Evolutionary conservation across 2,888 invertebrate species (phyloP), one percentile per base, ranked within the genome.

Genomic region (Rotaria sp.): DNA sequence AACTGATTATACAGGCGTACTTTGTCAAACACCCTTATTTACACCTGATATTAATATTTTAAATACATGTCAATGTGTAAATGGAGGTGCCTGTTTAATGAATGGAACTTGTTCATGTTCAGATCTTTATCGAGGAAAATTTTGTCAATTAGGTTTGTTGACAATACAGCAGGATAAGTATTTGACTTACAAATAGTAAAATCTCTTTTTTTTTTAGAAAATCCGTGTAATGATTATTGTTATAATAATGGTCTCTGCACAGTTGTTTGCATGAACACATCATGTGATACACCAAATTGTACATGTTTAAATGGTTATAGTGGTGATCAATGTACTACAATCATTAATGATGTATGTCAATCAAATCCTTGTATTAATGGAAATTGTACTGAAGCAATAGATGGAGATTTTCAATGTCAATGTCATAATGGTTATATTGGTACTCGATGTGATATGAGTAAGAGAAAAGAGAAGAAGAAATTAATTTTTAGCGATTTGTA

Each of bases 291-390:
- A 26, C 75, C 75, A 2, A 75, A 75, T 13, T 75, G 75, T 75
- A 75, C 45, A 41, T 75, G 75, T 45, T 21, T 75, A 75, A n/a
- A 24, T 41, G 41, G 75, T 45, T 75, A n/a, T 30, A 26, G 11
- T 75, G 75, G 26, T 41, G 13, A 38, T 26, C 75, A 41, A 26
- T 75, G 75, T 41, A 5, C 10, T 30, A 67, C 30, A 15, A 13
- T 30, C 35, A 67, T 5, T 15, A 30, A 0, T 18, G 15, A 67
- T n/a, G 15, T 5, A 5, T 75, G 80, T 80, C 41, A 41, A 45
- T n/a, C 45, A 45, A 80, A 80, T 80, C 80, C 80, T 45, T 80
- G 80, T 45, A 10, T 35, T 4, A 80, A 80, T 80, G 80, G 80
- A 41, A 26, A 45, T 41, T 80, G 80, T 15, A 45, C 7, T 7